These are phyloP conservation scores for Lutjanus erythropterus DNA, from an alignment of 2,113 vertebrate genomes.

Conservation along the genomic window DNA sequence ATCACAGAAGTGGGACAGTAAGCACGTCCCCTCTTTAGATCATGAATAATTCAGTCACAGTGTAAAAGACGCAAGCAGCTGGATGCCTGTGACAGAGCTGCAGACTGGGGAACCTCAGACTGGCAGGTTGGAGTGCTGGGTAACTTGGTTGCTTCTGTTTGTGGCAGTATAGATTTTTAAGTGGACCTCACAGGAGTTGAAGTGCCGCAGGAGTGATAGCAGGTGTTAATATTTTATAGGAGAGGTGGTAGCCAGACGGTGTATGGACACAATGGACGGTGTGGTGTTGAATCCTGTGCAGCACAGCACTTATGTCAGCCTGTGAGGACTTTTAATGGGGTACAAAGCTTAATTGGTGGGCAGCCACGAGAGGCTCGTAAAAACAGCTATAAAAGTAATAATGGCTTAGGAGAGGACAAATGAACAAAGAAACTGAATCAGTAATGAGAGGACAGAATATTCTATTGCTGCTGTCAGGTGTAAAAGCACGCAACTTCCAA, in stretches of 20 bases:
- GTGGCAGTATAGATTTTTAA: conserved; percentile 56
- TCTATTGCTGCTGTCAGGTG: conserved; percentile 13
- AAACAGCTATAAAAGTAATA: conserved; percentile 80
- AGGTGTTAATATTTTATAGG: conserved; percentile 70
- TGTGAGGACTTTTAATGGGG: conserved; percentile 66
- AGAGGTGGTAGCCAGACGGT: conserved; percentile 3
- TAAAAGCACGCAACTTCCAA: conserved; percentile 6
- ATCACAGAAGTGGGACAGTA: conserved; percentile 20
- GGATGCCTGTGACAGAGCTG: conserved; percentile 30
- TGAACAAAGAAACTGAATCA: conserved; percentile 70
- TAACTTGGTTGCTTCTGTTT: conserved; percentile 17
- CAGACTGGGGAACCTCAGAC: conserved; percentile 11
- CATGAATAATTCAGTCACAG: conserved; percentile 59
- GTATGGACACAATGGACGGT: conserved; percentile 25
- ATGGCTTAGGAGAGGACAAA: conserved; percentile 71
- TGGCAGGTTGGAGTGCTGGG: conserved; percentile 17
- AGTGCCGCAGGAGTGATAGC: conserved; percentile 34
- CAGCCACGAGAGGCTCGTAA: conserved; percentile 69
- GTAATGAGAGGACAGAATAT: conserved; percentile 56
- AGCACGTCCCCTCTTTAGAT: conserved; percentile 13
- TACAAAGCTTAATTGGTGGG: conserved; percentile 74
- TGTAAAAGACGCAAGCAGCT: conserved; percentile 42
- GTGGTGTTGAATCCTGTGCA: conserved; percentile 39
- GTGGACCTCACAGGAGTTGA: conserved; percentile 67
- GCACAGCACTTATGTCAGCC: conserved; percentile 57